Percentiles rank a stretch among this genome's conserved stretches.
Evolutionary conservation across 1,140 invertebrate species (phyloP).

Genomic region (Brachionus koreanus): DNA sequence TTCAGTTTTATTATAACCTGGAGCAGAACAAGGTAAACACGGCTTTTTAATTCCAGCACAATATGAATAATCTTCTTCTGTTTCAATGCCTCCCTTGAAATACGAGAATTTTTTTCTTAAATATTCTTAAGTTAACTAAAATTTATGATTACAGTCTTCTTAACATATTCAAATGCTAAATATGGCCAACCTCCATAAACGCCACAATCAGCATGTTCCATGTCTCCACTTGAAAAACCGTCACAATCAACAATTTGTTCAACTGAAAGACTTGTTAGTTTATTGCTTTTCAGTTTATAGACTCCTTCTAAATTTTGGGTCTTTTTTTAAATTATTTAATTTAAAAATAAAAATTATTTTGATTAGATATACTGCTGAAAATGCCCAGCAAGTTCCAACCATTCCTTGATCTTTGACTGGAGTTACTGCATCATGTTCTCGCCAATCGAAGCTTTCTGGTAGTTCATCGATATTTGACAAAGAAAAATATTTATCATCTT

Average conservation of each 20-base stretch:
- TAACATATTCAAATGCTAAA: slow-evolving; percentile 52
- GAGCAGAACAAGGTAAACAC: slow-evolving; percentile 50
- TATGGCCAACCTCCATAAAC: slow-evolving; percentile 55
- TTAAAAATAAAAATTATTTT: background rate
- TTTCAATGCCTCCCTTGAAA: slow-evolving; percentile 53
- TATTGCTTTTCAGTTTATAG: slow-evolving; percentile 49
- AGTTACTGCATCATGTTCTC: slow-evolving; percentile 42
- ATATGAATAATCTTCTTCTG: slow-evolving; percentile 51
- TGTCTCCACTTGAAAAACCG: slow-evolving; percentile 47
- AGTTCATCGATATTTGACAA: background rate
- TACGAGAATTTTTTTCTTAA: too few species aligned
- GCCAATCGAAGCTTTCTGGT: slow-evolving; percentile 44
- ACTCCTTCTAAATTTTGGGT: slow-evolving; percentile 53
- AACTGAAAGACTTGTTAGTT: slow-evolving; percentile 51
- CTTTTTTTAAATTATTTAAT: slow-evolving; percentile 45
- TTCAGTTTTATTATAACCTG: slow-evolving; percentile 51
- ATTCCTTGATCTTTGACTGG: slow-evolving; percentile 45
- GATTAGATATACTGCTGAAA: slow-evolving; percentile 13
- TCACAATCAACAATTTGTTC: slow-evolving; percentile 56
- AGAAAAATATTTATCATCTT: background rate
- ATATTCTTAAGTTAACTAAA: too few species aligned
- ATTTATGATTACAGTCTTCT: slow-evolving; percentile 44
- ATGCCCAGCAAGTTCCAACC: slow-evolving; percentile 43
- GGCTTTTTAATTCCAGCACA: slow-evolving; percentile 50
- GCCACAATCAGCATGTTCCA: slow-evolving; percentile 51